Base-by-base conservation (phyloP, 2,888 invertebrate species). In the Troides aeacus region DNA sequence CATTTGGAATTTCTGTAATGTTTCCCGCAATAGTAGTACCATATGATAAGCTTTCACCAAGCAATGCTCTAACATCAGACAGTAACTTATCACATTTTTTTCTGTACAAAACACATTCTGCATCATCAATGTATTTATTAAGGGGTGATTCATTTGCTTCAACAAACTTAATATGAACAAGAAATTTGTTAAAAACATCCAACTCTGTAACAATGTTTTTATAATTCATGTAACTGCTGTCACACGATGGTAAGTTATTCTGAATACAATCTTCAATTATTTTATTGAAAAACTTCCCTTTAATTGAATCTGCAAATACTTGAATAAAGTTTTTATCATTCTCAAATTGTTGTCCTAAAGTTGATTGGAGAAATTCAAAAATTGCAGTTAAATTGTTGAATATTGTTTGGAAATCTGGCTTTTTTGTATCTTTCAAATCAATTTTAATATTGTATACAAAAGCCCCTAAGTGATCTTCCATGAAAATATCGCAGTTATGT, bases 31-130 rank as follows among this genome's bases (percentile, higher is more conserved):
- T 74, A 42, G 87, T 75, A 21, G 84, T 89, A 1, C 87, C 87
- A 73, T 83, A 83, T 1, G 89, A 86, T 8, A 93, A 74, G 75
- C 90, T 91, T 58, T 89, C 83, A 17, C 83, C 82, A 0, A 92
- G 76, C 56, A 92, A 73, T 18, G 73, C 79, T 46, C 91, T 84
- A 3, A 90, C 82, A 78, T 89, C 89, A 1, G 81, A 83, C 0
- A 93, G 76, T 7, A 93, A 73, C 74, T 90, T 92, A 72, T 90
- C 86, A 83, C 91, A 93, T 76, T 91, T 92, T 66, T 92, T 92
- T 67, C 90, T 86, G 68, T 92, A 93, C 24, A 93, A 75, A 0
- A 93, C 86, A 77, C 86, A 86, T 78, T 92, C 90, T 2, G 90
- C 88, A 42, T 92, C 84, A 76, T 87, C 84, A 10, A 92, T 87